Conservation (phyloP, 2,113 vertebrate species). For the Brachypodius melanocephalos region DNA sequence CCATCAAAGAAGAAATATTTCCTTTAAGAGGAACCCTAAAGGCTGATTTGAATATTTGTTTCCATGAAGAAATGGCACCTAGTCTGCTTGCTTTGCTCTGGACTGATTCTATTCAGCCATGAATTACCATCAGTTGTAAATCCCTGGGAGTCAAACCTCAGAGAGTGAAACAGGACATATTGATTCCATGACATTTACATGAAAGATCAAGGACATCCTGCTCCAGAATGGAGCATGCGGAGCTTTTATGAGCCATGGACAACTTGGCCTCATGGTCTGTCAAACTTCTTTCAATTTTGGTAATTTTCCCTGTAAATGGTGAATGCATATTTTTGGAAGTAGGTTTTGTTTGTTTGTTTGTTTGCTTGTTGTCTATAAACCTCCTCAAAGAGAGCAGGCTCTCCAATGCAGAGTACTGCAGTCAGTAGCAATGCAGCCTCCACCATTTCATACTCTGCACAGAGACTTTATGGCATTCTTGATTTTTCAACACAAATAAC, state of each 20-base stretch:
- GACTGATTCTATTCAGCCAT: background rate
- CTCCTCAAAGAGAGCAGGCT: background rate
- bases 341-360: background rate
- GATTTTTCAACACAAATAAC: background rate
- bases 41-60: background rate
- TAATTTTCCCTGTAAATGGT: background rate
- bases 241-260: background rate
- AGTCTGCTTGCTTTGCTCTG: background rate
- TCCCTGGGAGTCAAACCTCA: background rate
- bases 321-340: background rate
- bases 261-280: background rate
- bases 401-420: background rate
- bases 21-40: background rate
- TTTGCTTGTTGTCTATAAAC: background rate
- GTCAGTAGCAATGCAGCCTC: background rate
- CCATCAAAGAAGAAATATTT: background rate
- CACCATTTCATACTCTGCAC: fast-evolving
- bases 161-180: background rate
- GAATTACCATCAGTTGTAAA: background rate
- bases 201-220: background rate
- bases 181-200: background rate
- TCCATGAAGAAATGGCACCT: background rate
- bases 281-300: background rate
- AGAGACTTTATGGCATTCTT: background rate
- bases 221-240: background rate